Conservation (phyloP, 2,888 invertebrate species). For the Germaria angustata region DNA sequence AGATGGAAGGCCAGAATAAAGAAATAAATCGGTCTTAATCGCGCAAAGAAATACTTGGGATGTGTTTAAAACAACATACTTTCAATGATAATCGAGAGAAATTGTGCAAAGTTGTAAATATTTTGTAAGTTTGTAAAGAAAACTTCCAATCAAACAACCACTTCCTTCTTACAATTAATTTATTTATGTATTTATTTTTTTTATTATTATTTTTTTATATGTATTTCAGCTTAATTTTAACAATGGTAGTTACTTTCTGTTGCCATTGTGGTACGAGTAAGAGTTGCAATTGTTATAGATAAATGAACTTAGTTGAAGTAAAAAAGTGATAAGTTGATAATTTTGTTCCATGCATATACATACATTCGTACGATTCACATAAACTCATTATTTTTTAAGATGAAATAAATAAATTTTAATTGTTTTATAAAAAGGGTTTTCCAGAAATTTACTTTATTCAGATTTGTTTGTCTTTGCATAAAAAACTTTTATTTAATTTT, state of each 20-base stretch:
- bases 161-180: constrained; percentile 55
- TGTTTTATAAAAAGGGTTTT: no score
- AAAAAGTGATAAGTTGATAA: no score
- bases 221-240: not conserved
- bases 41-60: constrained; percentile 52
- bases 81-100: constrained; percentile 62
- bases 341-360: no score
- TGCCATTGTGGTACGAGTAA: no score
- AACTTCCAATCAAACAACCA: constrained; percentile 38
- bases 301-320: no score
- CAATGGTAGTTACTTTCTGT: not conserved
- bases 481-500: not conserved
- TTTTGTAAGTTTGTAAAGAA: constrained; percentile 48
- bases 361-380: no score
- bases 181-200: constrained; percentile 35
- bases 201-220: not conserved
- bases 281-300: no score
- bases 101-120: constrained; percentile 66
- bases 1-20: not conserved
- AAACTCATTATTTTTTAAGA: no score
- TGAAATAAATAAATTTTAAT: no score
- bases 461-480: not conserved
- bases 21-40: constrained; percentile 33
- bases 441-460: no score
- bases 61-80: constrained; percentile 62